Evolutionary conservation across 2,888 invertebrate genomes (phyloP), one percentile per base, ranked within the genome.

Genomic region (Halictus ligatus): DNA sequence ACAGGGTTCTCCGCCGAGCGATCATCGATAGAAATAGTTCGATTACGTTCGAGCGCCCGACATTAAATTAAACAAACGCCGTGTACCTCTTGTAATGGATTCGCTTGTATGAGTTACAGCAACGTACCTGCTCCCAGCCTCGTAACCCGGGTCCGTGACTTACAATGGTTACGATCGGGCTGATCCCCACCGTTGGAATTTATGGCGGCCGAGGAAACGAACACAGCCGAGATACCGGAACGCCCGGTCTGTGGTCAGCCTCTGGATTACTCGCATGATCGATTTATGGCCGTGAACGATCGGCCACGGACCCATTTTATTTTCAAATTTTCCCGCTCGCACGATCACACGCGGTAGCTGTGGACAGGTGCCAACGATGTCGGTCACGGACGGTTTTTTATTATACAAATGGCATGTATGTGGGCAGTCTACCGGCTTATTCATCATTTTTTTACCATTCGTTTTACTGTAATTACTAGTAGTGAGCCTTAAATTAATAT

Each of bases 161-260:
- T 80, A 75, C 18, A 35, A 75, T 73, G 64, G 69, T 60, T 40
- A 48, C 50, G 40, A 40, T 10, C 18, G 54, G 43, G 67, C 40
- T n/a, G 58, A 78, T 60, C 40, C 60, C 46, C 40, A 40, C 43
- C 81, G 15, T 5, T 40, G 35, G 21, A 82, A 82, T 79, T 79
- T 79, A 54, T 54, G 21, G 25, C 43, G 8, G 13, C 3, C 72
- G 21, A 6, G 58, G 18, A 64, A 73, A 54, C 43, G 21, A 29
- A 77, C 77, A 60, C 71, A 46, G 75, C 46, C 48, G 29, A 48
- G 72, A 35, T 46, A 35, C 15, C 58, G 35, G 15, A 10, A 80
- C 54, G 75, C 35, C 35, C 18, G 13, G 43, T 0, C 29, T 18
- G 48, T 21, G 29, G 48, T 54, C 74, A 21, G 74, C 35, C 50